A percentile compares a stretch with the other conserved stretches of the same genome.
These are phyloP conservation scores for Vulpes vulpes DNA, from an alignment of 2,113 vertebrate species.

Conservation along the genomic window DNA sequence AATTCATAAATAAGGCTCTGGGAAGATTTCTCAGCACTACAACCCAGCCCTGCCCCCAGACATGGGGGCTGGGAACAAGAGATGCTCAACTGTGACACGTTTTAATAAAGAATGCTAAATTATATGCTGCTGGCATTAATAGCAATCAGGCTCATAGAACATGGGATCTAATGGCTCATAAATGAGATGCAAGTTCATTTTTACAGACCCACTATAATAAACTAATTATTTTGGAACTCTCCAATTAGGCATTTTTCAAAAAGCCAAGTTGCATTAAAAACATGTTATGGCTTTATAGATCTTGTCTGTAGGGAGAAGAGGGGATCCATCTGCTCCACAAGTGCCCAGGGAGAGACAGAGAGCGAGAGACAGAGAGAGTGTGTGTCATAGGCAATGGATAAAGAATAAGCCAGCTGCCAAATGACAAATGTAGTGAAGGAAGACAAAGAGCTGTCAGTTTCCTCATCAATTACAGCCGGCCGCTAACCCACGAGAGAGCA, in stretches of 20 bases:
- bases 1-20: not conserved
- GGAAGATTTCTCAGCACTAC: not conserved
- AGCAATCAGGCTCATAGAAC: constrained; percentile 85
- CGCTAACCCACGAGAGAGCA: constrained; percentile 51
- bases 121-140: constrained; percentile 86
- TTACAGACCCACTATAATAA: constrained; percentile 87
- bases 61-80: not conserved
- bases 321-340: constrained; percentile 70
- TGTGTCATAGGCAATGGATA: constrained; percentile 31
- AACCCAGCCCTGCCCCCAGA: not conserved
- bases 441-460: constrained; percentile 72
- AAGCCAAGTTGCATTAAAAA: constrained; percentile 83
- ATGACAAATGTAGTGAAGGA: constrained; percentile 30
- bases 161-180: constrained; percentile 86
- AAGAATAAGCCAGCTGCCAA: constrained; percentile 76
- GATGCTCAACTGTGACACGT: constrained; percentile 61
- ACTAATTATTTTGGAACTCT: constrained; percentile 89
- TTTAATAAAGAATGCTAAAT: constrained; percentile 86
- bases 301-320: constrained; percentile 59
- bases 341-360: not conserved
- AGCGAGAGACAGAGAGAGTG: not conserved
- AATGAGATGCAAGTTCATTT: constrained; percentile 90
- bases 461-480: constrained; percentile 46
- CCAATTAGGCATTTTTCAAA: constrained; percentile 85
- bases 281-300: constrained; percentile 82